Percentiles rank a stretch among this genome's conserved stretches.
phyloP scores from a whole-genome alignment of 2,888 invertebrate species.

The Lepetodrilus schrolli region DNA sequence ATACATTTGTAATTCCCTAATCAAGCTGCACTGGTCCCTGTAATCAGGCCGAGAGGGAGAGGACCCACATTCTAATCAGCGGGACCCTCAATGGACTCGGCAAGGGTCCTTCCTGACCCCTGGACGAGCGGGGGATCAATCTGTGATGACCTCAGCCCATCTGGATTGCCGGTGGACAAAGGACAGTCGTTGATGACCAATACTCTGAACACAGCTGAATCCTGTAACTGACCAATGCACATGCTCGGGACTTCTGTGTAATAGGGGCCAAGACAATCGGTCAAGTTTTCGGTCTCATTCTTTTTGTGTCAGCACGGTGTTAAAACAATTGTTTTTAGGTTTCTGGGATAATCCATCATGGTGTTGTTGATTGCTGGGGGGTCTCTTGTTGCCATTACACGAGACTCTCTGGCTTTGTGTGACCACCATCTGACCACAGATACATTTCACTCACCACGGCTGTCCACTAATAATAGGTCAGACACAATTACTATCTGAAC shows the following conservation, averaged over 20 bases:
- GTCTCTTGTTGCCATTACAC: background rate
- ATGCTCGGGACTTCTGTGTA: background rate
- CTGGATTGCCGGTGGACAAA: slow-evolving; percentile 15
- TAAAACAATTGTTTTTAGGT: slow-evolving; percentile 4
- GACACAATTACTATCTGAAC: background rate
- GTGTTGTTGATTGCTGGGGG: background rate
- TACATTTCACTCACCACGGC: background rate
- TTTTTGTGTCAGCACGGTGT: background rate
- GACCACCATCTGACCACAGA: background rate
- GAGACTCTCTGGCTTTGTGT: background rate
- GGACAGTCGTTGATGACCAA: background rate
- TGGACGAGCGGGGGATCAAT: background rate
- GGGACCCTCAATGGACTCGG: background rate
- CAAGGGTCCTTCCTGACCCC: slow-evolving; percentile 13
- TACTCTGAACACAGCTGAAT: background rate
- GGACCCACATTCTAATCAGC: slow-evolving; percentile 22
- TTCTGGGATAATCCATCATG: slow-evolving; percentile 1
- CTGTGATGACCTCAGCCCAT: slow-evolving; percentile 2
- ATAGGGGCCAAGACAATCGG: background rate
- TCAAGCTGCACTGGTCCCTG: slow-evolving; percentile 1
- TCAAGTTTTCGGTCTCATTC: background rate
- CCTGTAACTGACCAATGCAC: background rate
- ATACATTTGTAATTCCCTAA: slow-evolving; percentile 16
- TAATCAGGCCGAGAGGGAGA: background rate
- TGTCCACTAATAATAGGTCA: background rate